Percentiles rank a stretch among this genome's conserved stretches.
Conservation (phyloP, 2,888 invertebrate species). For the Clepsis dumicolana region DNA sequence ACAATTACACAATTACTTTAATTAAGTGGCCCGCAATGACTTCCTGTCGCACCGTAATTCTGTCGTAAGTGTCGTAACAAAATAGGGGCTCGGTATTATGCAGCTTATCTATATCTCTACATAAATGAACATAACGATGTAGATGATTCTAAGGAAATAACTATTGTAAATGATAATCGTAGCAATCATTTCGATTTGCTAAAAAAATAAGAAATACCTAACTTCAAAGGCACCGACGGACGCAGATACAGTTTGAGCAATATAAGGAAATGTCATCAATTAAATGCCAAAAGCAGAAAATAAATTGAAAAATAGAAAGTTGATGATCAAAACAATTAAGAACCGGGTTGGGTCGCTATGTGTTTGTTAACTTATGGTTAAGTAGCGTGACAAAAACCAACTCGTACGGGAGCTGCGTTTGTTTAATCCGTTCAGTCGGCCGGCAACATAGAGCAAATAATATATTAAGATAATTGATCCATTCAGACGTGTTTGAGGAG, state of each 20-base stretch:
- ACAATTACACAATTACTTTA: constrained; percentile 70
- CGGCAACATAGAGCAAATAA: constrained; percentile 53
- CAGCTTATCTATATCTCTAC: constrained; percentile 32
- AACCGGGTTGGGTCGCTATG: constrained; percentile 57
- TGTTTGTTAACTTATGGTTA: constrained; percentile 57
- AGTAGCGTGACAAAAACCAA: constrained; percentile 66
- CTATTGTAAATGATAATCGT: not conserved
- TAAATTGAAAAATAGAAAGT: constrained; percentile 59
- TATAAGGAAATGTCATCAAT: constrained; percentile 3
- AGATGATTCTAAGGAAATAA: constrained; percentile 12
- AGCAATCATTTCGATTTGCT: not conserved
- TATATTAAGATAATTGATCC: constrained; percentile 40
- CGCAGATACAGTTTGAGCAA: not conserved
- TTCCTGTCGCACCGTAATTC: constrained; percentile 49
- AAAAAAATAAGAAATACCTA: not conserved
- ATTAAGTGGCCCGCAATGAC: constrained; percentile 62
- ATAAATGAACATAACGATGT: constrained; percentile 14
- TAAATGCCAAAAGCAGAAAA: constrained; percentile 21
- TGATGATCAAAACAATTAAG: constrained; percentile 60
- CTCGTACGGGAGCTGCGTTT: constrained; percentile 46
- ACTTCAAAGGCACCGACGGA: not conserved
- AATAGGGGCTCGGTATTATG: constrained; percentile 37
- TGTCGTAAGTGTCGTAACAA: constrained; percentile 37
- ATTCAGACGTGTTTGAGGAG: constrained; percentile 32
- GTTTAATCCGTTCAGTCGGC: constrained; percentile 55